Percentiles rank a stretch among this genome's conserved stretches.
These are phyloP conservation scores for Sminthurides bifidus DNA, from an alignment of 1,140 invertebrate species.

Conservation along the genomic window DNA sequence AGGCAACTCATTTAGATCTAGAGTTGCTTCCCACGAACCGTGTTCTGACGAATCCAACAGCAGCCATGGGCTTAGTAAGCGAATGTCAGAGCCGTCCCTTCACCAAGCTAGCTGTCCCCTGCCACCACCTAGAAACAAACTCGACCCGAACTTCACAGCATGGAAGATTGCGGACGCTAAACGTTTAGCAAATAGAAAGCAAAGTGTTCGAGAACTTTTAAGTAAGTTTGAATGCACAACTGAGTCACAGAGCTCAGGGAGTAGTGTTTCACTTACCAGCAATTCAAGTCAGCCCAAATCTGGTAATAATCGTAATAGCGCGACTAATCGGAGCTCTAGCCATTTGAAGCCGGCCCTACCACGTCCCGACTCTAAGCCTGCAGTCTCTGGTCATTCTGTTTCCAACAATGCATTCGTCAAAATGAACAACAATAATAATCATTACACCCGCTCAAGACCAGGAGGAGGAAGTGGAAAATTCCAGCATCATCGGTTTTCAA, in stretches of 20 bases:
- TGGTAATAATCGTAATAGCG: too few relatives aligned
- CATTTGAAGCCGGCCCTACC: constrained; percentile 1
- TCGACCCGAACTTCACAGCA: constrained; percentile 5
- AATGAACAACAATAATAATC: constrained; percentile 14
- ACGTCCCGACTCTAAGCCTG: constrained; percentile 5
- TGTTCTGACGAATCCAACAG: too few relatives aligned
- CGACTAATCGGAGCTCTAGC: too few relatives aligned
- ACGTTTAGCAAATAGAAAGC: constrained; percentile 33
- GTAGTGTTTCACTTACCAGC: too few relatives aligned
- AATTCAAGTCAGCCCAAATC: too few relatives aligned
- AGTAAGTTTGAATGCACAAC: constrained; percentile 36
- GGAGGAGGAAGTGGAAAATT: constrained; percentile 7
- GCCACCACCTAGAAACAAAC: neutral
- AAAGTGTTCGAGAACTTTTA: constrained; percentile 38
- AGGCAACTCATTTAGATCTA: too few relatives aligned
- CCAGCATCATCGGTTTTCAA: constrained; percentile 31
- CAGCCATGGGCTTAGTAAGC: constrained; percentile 23
- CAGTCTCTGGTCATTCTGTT: neutral
- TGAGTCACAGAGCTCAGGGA: too few relatives aligned
- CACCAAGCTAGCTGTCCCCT: constrained; percentile 5
- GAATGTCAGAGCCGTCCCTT: constrained; percentile 29
- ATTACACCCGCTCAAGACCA: neutral
- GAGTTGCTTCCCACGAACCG: too few relatives aligned
- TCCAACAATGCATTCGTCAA: neutral
- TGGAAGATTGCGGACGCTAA: constrained; percentile 31